Percentiles rank a stretch among this genome's conserved stretches.
These are phyloP conservation scores for Glaucomys volans DNA, from an alignment of 2,113 vertebrate species.

Conservation along the genomic window DNA sequence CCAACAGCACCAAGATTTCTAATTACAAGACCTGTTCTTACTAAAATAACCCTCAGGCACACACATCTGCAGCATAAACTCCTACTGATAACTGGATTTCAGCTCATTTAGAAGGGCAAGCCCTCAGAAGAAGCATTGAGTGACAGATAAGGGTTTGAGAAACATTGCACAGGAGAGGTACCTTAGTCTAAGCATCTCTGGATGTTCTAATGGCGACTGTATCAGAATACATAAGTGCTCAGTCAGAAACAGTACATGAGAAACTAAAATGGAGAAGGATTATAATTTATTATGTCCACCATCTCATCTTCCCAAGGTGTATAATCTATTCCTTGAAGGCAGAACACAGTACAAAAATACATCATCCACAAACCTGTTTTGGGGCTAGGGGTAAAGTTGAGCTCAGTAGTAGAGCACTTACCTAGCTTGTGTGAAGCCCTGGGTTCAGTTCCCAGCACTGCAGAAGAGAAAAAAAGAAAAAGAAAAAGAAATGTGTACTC, in stretches of 20 bases:
- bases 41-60: slow-evolving; percentile 52
- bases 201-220: not conserved
- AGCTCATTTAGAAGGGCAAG: slow-evolving; percentile 48
- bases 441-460: not conserved
- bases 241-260: not conserved
- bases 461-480: not conserved
- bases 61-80: not conserved
- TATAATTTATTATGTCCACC: not conserved
- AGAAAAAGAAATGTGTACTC: not conserved
- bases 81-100: not conserved
- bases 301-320: not conserved
- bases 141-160: slow-evolving; percentile 34
- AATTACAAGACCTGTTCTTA: slow-evolving; percentile 54
- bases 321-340: slow-evolving; percentile 19
- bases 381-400: too few species aligned
- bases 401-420: rapidly evolving
- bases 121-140: not conserved
- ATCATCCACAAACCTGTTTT: not conserved
- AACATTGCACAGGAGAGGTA: not conserved
- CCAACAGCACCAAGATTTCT: not conserved
- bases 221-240: not conserved
- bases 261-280: not conserved
- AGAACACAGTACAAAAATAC: not conserved
- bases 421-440: too few species aligned
- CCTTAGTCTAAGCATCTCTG: rapidly evolving